Conservation (phyloP, 2,113 vertebrate genomes). For the Gasterosteus nipponicus region DNA sequence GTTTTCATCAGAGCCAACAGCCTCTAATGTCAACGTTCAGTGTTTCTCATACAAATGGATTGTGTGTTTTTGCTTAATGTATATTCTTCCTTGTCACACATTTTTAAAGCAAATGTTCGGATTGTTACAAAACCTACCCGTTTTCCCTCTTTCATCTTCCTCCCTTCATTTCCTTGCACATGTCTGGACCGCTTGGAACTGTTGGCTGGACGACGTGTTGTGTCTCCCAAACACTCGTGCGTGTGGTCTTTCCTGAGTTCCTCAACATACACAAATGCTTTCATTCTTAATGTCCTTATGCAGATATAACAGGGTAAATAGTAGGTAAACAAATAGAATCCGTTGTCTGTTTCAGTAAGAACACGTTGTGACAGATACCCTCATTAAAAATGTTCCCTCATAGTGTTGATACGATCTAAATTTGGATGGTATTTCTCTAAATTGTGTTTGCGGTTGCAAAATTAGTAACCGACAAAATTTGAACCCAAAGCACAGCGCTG, state of each 20-base stretch:
- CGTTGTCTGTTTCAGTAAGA: neutral
- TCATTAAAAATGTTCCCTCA: slow-evolving; percentile 6
- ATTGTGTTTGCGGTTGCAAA: neutral
- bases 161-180: neutral
- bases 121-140: neutral
- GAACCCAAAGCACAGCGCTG: neutral
- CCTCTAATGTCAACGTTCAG: neutral
- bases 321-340: neutral
- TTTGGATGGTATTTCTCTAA: neutral
- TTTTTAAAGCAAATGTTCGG: neutral
- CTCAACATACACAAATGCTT: neutral
- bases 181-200: neutral
- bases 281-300: neutral
- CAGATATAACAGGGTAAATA: neutral
- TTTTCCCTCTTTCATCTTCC: neutral
- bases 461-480: neutral
- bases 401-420: neutral
- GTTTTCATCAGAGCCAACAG: too few species aligned
- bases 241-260: neutral
- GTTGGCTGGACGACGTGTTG: neutral
- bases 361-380: slow-evolving; percentile 1
- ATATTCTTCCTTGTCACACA: neutral
- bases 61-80: neutral
- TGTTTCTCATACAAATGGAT: neutral
- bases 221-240: neutral